Percentiles rank a stretch among this genome's conserved stretches.
phyloP scores from a whole-genome alignment of 2,113 vertebrate genomes.

The Nothobranchius furzeri region DNA sequence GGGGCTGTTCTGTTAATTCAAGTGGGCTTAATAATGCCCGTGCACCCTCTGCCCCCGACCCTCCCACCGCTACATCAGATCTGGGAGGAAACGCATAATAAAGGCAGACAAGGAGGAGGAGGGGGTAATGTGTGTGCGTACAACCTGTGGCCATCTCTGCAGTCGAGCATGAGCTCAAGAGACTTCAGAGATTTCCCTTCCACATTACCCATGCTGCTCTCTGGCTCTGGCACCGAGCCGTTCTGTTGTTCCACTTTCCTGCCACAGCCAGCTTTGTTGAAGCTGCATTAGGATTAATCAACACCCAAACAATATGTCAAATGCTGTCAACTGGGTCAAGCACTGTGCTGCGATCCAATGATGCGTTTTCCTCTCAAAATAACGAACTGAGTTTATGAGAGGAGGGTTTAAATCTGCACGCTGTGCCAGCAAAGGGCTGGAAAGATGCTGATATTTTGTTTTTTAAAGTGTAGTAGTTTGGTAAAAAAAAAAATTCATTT shows the following conservation, averaged over 20 bases:
- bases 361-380: constrained; percentile 50
- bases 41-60: constrained; percentile 71
- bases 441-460: neutral
- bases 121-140: constrained; percentile 32
- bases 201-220: constrained; percentile 45
- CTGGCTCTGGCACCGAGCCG: constrained; percentile 42
- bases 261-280: constrained; percentile 64
- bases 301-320: constrained; percentile 73
- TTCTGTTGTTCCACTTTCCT: constrained; percentile 57
- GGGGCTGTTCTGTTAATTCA: constrained; percentile 79
- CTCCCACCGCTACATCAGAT: constrained; percentile 74
- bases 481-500: neutral
- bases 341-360: constrained; percentile 55
- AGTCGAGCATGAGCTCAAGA: constrained; percentile 46
- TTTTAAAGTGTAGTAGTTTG: neutral
- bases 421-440: neutral
- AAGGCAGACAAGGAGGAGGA: constrained; percentile 67
- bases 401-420: constrained; percentile 32
- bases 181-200: constrained; percentile 49
- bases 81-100: constrained; percentile 71
- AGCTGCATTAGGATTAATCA: constrained; percentile 71
- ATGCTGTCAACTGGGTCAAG: constrained; percentile 68
- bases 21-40: constrained; percentile 79
- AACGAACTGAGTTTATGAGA: constrained; percentile 45
- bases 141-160: constrained; percentile 69